Evolutionary conservation across 1,140 invertebrate species (phyloP).

Genomic region (Caenorhabditis remanei): DNA sequence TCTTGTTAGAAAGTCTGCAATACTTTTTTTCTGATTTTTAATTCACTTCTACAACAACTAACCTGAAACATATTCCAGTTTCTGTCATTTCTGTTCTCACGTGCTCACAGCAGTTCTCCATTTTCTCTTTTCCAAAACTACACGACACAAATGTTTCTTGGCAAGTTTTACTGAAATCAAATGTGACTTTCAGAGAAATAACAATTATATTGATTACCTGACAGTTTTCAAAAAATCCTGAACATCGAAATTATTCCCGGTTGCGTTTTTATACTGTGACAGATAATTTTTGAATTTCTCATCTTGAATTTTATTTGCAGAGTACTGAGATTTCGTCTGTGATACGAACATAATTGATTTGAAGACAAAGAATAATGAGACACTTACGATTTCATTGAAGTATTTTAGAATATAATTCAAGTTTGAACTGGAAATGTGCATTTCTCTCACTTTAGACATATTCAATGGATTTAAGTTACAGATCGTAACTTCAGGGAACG

Average conservation of each 20-base stretch:
- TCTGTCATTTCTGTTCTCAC: slow-evolving; percentile 54
- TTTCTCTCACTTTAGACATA: slow-evolving; percentile 35
- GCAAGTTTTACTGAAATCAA: slow-evolving; percentile 43
- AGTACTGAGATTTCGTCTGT: background rate
- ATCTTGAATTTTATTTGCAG: background rate
- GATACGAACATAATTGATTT: background rate
- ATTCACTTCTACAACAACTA: no score
- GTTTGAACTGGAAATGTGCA: background rate
- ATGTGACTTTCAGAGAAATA: background rate
- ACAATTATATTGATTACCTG: background rate
- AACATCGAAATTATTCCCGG: slow-evolving; percentile 4
- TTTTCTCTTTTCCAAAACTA: slow-evolving; percentile 37
- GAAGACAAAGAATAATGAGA: background rate
- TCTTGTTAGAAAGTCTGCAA: slow-evolving; percentile 36
- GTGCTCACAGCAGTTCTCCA: slow-evolving; percentile 58
- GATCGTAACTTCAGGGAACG: slow-evolving; percentile 64
- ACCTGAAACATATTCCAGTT: slow-evolving; percentile 61
- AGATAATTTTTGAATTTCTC: slow-evolving; percentile 22
- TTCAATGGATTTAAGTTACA: slow-evolving; percentile 63
- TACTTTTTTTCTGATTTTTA: background rate
- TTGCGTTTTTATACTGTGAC: background rate
- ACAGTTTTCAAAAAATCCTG: slow-evolving; percentile 46
- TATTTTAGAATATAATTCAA: slow-evolving; percentile 18
- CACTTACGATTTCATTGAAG: slow-evolving; percentile 22
- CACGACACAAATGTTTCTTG: slow-evolving; percentile 54